Conservation (phyloP, 2,888 invertebrate genomes). For the Globia sparganii region DNA sequence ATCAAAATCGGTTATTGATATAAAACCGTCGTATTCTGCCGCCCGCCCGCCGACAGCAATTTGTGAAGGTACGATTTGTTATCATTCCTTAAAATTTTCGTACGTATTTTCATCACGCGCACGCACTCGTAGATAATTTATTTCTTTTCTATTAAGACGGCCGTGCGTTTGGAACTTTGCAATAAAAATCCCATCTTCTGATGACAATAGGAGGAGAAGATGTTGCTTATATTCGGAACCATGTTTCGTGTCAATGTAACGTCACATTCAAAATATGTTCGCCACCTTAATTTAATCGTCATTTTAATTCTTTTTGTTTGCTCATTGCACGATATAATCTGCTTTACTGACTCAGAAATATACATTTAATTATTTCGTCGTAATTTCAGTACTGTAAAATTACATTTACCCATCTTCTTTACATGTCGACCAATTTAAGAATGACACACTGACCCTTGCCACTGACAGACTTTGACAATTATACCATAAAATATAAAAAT, state of each 20-base stretch:
- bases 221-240: constrained; percentile 38
- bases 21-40: constrained; percentile 12
- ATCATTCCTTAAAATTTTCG: constrained; percentile 22
- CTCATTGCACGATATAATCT: background rate
- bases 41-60: constrained; percentile 6
- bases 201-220: constrained; percentile 49
- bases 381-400: background rate
- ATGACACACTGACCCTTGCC: background rate
- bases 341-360: background rate
- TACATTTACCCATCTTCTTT: background rate
- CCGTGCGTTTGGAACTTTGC: constrained; percentile 45
- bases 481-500: background rate
- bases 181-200: constrained; percentile 63
- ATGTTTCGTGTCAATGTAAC: constrained; percentile 16
- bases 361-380: background rate
- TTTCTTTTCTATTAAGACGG: constrained; percentile 54
- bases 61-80: constrained; percentile 31
- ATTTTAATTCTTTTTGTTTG: background rate
- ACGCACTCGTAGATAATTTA: constrained; percentile 50
- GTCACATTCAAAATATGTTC: background rate
- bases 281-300: too few species aligned
- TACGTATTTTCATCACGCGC: constrained; percentile 43
- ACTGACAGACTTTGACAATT: background rate
- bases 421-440: background rate
- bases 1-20: constrained; percentile 9